Percentiles rank a stretch among this genome's conserved stretches.
These are phyloP conservation scores for Chaetorhynchus papuensis DNA, from an alignment of 2,113 vertebrate species.

Conservation along the genomic window DNA sequence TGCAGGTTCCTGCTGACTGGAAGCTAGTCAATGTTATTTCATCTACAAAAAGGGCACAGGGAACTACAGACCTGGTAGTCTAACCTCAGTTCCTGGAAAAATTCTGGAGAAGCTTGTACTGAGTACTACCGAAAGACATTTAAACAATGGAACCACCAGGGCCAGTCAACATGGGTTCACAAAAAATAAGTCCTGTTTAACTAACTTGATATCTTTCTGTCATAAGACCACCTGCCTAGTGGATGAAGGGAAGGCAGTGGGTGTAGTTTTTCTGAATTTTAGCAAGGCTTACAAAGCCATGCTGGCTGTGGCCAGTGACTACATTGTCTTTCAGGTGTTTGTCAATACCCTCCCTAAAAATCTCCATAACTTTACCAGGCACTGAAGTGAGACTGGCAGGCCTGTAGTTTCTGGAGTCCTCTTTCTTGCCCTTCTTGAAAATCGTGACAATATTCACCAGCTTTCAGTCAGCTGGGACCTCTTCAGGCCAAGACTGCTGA, in stretches of 20 bases:
- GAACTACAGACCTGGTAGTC: background rate
- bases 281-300: fast-evolving
- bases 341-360: background rate
- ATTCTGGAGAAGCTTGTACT: background rate
- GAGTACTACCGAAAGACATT: background rate
- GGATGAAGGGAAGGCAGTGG: background rate
- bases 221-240: background rate
- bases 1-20: background rate
- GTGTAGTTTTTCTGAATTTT: background rate
- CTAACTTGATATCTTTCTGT: background rate
- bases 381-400: background rate
- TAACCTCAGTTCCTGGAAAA: background rate
- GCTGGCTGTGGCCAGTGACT: background rate
- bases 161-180: background rate
- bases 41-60: background rate
- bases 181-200: background rate
- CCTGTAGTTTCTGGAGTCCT: background rate
- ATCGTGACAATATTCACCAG: background rate
- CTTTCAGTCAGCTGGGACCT: background rate
- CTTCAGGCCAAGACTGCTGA: background rate
- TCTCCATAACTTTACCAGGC: background rate
- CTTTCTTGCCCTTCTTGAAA: background rate
- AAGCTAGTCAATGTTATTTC: background rate
- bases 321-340: background rate
- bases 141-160: background rate